phyloP scores from a whole-genome alignment of 2,888 invertebrate genomes.

The Xestobium rufovillosum region DNA sequence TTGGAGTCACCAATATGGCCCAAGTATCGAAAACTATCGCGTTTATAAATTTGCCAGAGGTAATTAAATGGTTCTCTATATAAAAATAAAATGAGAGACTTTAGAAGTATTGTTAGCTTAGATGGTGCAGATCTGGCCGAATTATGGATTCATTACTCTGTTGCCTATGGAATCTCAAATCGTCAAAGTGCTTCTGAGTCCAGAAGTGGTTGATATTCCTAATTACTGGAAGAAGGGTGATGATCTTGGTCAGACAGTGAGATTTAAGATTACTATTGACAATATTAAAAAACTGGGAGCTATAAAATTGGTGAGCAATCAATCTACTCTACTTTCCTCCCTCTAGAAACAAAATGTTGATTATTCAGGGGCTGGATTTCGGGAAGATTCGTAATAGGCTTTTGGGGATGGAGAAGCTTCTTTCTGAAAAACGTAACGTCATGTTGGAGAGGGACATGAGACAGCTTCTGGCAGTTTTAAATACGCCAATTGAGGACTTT shows the following conservation, averaged over 20 bases:
- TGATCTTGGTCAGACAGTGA: neutral
- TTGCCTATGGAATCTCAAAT: neutral
- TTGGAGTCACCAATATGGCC: neutral
- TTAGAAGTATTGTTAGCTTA: neutral
- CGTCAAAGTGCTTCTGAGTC: neutral
- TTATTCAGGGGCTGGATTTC: too few relatives aligned
- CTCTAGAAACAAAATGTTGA: too few relatives aligned
- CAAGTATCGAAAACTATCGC: neutral
- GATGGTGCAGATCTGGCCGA: neutral
- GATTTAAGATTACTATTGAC: neutral
- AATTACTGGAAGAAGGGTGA: neutral
- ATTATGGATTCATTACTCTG: neutral
- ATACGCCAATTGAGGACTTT: too few relatives aligned
- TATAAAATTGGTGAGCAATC: neutral
- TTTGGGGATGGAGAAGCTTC: too few relatives aligned
- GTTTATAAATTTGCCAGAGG: neutral
- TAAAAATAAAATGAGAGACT: neutral
- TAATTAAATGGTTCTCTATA: neutral
- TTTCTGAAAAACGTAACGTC: too few relatives aligned
- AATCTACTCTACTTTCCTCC: too few relatives aligned
- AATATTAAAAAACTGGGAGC: neutral
- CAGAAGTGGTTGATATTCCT: neutral
- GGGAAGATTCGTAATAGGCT: too few relatives aligned
- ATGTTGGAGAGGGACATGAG: too few relatives aligned
- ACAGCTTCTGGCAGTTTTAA: too few relatives aligned